Base-by-base conservation (phyloP, 2,888 invertebrate species). In the Sinelater perroti region DNA sequence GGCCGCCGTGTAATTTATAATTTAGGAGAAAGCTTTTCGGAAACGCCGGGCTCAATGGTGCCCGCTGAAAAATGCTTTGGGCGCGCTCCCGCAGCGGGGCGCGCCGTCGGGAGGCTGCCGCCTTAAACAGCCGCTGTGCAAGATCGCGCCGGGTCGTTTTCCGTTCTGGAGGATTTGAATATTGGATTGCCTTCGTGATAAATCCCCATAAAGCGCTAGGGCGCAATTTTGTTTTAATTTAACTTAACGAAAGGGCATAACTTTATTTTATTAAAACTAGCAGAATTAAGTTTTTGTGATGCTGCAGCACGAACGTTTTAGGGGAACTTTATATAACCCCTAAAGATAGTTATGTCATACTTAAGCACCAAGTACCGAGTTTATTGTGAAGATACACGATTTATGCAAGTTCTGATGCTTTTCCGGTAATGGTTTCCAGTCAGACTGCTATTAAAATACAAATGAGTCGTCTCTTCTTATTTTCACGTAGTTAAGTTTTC, bases 11-110 rank as follows among this genome's bases (percentile, higher is more conserved):
- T 54, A 45, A 54, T 46, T 54, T 54, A 54, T 46, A 54, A 54
- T 54, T 54, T 54, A 46, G 38, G 28, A 54, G 40, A 54, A 54
- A 54, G 54, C 36, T 54, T 52, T 52, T 54, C 38, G 47, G 47
- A 24, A 35, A 26, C 36, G 47, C 36, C 47, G 26, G 35, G 33
- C 36, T 49, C 47, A 36, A 24, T 49, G 47, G 35, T 49, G 10
- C 16, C 14, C 16, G 26, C 30, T 44, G 44, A 44, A 44, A 44
- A 44, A 44, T 44, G 44, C 30, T 44, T 44, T 44, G 26, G 30
- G 44, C 26, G 30, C 30, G 16, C 44, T 3, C 44, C 44, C 28
- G 24, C 14, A 40, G 14, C 40, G 24, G 40, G 5, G 10, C 7
- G 24, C 1, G 8, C 7, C 10, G 20, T 11, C 5, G 38, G 11